Percentiles rank a stretch among this genome's conserved stretches.
These are phyloP conservation scores for Yoshiicerus persimilis DNA, from an alignment of 1,140 invertebrate genomes.

Conservation along the genomic window DNA sequence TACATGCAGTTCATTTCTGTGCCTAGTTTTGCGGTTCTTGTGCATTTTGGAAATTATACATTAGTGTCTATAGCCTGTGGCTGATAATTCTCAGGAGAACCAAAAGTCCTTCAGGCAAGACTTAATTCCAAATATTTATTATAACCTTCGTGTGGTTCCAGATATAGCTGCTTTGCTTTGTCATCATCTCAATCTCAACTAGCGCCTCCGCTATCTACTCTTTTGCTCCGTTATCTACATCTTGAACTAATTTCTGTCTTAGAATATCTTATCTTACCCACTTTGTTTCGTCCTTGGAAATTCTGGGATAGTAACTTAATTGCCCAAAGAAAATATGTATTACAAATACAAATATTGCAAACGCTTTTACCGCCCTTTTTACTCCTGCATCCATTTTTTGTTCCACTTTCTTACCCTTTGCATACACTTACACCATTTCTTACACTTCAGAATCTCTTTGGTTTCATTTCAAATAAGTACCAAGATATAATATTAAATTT, in stretches of 20 bases:
- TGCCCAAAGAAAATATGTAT: background rate
- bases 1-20: background rate
- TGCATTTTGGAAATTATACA: background rate
- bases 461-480: background rate
- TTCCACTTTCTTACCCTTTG: too few relatives aligned
- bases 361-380: too few relatives aligned
- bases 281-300: background rate
- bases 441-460: background rate
- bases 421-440: too few relatives aligned
- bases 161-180: background rate
- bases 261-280: background rate
- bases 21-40: background rate
- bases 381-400: too few relatives aligned
- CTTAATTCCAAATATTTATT: constrained; percentile 21
- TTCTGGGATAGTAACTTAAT: background rate
- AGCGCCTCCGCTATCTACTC: background rate
- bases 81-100: background rate
- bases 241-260: too few relatives aligned
- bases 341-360: background rate
- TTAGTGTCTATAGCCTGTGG: background rate
- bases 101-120: background rate
- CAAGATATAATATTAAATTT: background rate
- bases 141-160: background rate
- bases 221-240: too few relatives aligned
- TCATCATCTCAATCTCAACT: background rate